A percentile compares a stretch with the other conserved stretches of the same genome.
These are phyloP conservation scores for Ophiodon elongatus DNA, from an alignment of 2,113 vertebrate species.

Conservation along the genomic window DNA sequence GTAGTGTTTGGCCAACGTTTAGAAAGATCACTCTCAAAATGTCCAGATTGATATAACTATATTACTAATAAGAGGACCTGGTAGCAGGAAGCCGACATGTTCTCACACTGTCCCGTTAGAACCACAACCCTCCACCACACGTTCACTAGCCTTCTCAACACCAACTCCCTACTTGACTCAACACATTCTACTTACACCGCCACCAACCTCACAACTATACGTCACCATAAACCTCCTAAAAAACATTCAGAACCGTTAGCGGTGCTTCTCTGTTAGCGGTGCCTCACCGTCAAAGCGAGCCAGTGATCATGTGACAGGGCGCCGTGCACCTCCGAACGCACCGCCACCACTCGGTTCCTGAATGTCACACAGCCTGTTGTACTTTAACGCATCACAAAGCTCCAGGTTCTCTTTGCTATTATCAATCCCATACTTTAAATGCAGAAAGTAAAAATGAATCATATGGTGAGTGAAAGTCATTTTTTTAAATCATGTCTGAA, in stretches of 20 bases:
- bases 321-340: conserved; percentile 14
- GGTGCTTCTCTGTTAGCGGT: conserved; percentile 32
- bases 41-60: conserved; percentile 34
- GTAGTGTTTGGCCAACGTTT: conserved; percentile 31
- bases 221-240: conserved; percentile 41
- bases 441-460: conserved; percentile 22
- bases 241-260: conserved; percentile 35
- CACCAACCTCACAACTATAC: conserved; percentile 34
- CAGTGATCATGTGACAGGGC: neutral
- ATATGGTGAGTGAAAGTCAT: conserved; percentile 18
- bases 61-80: conserved; percentile 64
- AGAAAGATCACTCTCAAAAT: conserved; percentile 7
- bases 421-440: conserved; percentile 33
- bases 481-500: conserved; percentile 48
- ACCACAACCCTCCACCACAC: conserved; percentile 40
- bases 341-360: conserved; percentile 17
- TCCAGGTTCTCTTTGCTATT: conserved; percentile 34
- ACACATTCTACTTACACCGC: conserved; percentile 60
- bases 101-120: conserved; percentile 19
- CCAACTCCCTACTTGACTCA: conserved; percentile 61
- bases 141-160: conserved; percentile 54
- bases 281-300: conserved; percentile 32
- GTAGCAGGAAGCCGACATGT: conserved; percentile 26
- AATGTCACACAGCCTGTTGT: conserved; percentile 29
- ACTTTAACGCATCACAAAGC: conserved; percentile 48